Percentiles rank a stretch among this genome's conserved stretches.
Evolutionary conservation across 1,140 invertebrate species (phyloP).

Genomic region (Nasonia vitripennis): DNA sequence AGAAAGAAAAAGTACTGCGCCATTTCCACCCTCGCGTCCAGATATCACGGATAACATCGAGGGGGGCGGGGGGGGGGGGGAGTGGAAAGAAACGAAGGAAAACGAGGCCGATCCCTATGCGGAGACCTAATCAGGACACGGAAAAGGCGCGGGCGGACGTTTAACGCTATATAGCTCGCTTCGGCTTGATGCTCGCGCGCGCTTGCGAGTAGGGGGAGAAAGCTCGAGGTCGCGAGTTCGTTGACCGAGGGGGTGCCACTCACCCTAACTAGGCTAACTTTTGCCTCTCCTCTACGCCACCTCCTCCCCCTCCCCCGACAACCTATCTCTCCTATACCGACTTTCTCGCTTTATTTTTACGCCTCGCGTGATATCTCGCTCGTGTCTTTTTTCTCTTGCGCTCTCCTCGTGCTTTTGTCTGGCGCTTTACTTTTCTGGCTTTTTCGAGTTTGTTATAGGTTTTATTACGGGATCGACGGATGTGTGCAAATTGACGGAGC

Average conservation of each 20-base stretch:
- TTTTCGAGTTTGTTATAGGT: neutral
- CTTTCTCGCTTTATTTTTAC: slow-evolving; percentile 23
- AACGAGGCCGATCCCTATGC: slow-evolving; percentile 6
- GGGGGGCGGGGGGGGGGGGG: neutral
- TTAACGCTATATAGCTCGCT: slow-evolving; percentile 3
- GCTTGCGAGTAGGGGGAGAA: slow-evolving; percentile 54
- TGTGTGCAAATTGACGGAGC: no score
- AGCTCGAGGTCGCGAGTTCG: slow-evolving; percentile 70
- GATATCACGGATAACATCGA: no score
- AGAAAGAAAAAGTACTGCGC: no score
- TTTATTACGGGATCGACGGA: no score
- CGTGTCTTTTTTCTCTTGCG: slow-evolving; percentile 12
- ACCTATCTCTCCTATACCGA: slow-evolving; percentile 49
- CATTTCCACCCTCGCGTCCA: no score
- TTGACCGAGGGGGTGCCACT: slow-evolving; percentile 71
- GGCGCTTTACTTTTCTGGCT: neutral
- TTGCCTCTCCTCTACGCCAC: slow-evolving; percentile 53
- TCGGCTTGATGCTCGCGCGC: neutral
- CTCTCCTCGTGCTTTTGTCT: neutral
- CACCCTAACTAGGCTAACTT: slow-evolving; percentile 71
- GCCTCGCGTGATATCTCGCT: neutral
- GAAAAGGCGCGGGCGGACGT: slow-evolving; percentile 59
- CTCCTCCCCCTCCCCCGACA: slow-evolving; percentile 36
- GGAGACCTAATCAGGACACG: slow-evolving; percentile 65
- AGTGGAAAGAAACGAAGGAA: neutral